Base-by-base conservation (phyloP, 1,140 invertebrate species). In the Wasmannia auropunctata region DNA sequence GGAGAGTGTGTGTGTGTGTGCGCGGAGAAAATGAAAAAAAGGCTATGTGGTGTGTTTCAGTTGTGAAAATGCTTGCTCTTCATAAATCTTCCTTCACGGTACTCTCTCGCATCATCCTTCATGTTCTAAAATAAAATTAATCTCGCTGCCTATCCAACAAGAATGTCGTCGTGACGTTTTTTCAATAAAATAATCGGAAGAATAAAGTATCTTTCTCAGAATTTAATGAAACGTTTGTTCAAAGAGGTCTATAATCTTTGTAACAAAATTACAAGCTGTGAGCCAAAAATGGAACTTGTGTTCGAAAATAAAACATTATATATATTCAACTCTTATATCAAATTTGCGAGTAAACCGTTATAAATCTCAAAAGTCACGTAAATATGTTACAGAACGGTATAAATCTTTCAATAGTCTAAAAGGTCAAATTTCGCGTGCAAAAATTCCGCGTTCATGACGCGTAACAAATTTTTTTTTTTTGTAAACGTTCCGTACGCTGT, bases 51-150 rank as follows among this genome's bases (percentile, higher is more conserved):
- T 76, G 43, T 85, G 69, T 85, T 77, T 77, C 72, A 75, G 81
- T 77, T 75, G 81, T 51, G 72, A 85, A 85, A 85, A 85, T 58
- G 81, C 81, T 85, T 85, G 81, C 58, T 85, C 81, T 60, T 56
- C 69, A 87, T 72, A 87, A 89, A 89, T 80, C 76, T 88, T 67
- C n/a, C 37, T 83, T 60, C 75, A 11, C 54, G 46, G 37, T 46
- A 77, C 69, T 88, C 84, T 54, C n/a, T 54, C 74, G 56, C 63
- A 83, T 83, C 67, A 83, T 83, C 51, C 79, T 31, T 83, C 79
- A 83, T 51, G 79, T 72, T 83, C 79, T 60, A 83, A 72, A 83
- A 83, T 72, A 83, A 83, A 83, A 83, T 83, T 83, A 83, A 83
- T 83, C 79, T 83, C 67, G 37, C 67, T 83, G 67, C 60, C 79